Evolutionary conservation across 53 echinoderm and acorn worm genomes (phyloP).

Genomic region (Apostichopus leukothele): DNA sequence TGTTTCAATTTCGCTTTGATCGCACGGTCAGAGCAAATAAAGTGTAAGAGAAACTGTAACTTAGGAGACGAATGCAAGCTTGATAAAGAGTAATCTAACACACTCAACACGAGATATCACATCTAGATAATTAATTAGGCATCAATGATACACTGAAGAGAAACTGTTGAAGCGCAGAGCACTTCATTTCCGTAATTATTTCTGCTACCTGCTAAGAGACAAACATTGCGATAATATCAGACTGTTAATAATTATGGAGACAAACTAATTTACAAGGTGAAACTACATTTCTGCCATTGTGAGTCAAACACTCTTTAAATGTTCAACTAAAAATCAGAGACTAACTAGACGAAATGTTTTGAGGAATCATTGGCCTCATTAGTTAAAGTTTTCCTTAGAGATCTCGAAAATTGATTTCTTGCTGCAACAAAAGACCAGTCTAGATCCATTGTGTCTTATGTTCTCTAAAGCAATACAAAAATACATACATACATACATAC

Average conservation of each 20-base stretch:
- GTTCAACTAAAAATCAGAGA: too few relatives aligned
- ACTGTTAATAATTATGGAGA: background rate
- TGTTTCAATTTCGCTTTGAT: background rate
- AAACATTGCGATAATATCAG: background rate
- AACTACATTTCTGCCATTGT: too few relatives aligned
- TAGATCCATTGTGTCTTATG: too few relatives aligned
- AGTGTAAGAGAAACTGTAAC: background rate
- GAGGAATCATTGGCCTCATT: too few relatives aligned
- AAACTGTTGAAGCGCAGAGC: background rate
- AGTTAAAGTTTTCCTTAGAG: too few relatives aligned
- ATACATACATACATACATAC: too few relatives aligned
- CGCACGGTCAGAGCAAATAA: background rate
- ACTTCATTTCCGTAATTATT: slow-evolving; percentile 1
- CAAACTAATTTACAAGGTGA: background rate
- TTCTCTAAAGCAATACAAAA: too few relatives aligned
- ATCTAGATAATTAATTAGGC: slow-evolving; percentile 6
- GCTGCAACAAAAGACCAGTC: too few relatives aligned
- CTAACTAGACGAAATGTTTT: too few relatives aligned
- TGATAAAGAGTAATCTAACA: slow-evolving; percentile 1
- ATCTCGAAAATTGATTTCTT: too few relatives aligned
- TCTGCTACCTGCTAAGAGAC: background rate
- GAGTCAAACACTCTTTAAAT: too few relatives aligned
- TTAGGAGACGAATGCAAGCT: slow-evolving; percentile 6
- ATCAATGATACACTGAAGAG: background rate
- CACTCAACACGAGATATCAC: background rate